Conservation (phyloP, 2,113 vertebrate genomes). For the Heterotilapia buettikoferi region DNA sequence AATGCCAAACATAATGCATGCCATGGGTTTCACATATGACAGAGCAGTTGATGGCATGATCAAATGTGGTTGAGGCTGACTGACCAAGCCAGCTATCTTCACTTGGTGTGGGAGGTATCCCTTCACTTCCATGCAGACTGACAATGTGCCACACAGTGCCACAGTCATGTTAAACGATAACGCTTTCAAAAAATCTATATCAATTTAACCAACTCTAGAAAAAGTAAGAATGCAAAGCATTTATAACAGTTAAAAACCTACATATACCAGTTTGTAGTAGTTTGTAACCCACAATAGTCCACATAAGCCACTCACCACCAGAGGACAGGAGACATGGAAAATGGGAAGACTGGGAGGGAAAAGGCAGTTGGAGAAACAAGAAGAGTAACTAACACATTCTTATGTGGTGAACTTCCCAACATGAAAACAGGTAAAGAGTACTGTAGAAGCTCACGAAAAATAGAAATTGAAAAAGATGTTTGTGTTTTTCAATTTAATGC, state of each 20-base stretch:
- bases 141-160: neutral
- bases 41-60: conserved; percentile 66
- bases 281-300: neutral
- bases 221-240: neutral
- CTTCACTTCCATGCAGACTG: neutral
- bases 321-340: neutral
- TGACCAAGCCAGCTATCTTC: conserved; percentile 50
- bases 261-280: neutral
- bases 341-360: neutral
- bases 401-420: neutral
- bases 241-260: neutral
- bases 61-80: conserved; percentile 62
- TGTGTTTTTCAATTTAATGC: neutral
- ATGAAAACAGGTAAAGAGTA: neutral
- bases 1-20: conserved; percentile 71
- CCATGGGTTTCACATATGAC: conserved; percentile 65
- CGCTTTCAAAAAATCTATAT: neutral
- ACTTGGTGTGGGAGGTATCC: conserved; percentile 16
- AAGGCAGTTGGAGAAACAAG: neutral
- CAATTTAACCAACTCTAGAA: neutral
- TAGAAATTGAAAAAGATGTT: neutral
- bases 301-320: neutral
- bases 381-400: neutral
- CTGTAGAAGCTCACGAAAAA: neutral
- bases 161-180: neutral